Conservation (phyloP, 2,113 vertebrate species). For the Engystomops pustulosus region DNA sequence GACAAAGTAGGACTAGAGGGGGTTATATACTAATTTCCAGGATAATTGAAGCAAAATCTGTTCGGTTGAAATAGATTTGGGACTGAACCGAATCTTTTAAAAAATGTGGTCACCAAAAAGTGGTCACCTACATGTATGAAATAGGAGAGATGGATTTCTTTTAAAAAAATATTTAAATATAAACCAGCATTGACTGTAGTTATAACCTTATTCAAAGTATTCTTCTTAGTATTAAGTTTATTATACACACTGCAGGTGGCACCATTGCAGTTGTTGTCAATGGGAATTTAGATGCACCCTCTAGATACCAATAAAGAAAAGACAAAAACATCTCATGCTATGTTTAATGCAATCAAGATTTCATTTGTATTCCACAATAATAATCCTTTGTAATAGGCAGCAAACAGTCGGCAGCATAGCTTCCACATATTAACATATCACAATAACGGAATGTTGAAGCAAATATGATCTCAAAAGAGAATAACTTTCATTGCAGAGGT, state of each 20-base stretch:
- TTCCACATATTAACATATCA: neutral
- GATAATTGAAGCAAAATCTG: too few relatives aligned
- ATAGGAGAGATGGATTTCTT: too few relatives aligned
- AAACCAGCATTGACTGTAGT: neutral
- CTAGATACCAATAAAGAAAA: neutral
- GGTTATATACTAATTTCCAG: too few relatives aligned
- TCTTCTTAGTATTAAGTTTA: neutral
- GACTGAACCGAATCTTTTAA: too few relatives aligned
- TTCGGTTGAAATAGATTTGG: too few relatives aligned
- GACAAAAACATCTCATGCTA: neutral
- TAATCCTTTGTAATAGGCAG: neutral
- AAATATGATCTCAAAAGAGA: neutral
- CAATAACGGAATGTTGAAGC: neutral
- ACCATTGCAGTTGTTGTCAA: neutral
- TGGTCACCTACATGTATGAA: too few relatives aligned
- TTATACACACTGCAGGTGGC: neutral
- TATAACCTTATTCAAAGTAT: neutral
- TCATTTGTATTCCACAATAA: neutral
- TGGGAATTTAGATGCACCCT: too few relatives aligned
- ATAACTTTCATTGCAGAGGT: conserved; percentile 34
- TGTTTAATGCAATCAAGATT: neutral
- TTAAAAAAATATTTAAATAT: neutral
- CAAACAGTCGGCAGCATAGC: neutral
- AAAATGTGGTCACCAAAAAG: too few relatives aligned
- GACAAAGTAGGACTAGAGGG: too few relatives aligned